Base-by-base conservation (phyloP, 2,797 vertebrate genomes). In the Scyliorhinus canicula region DNA sequence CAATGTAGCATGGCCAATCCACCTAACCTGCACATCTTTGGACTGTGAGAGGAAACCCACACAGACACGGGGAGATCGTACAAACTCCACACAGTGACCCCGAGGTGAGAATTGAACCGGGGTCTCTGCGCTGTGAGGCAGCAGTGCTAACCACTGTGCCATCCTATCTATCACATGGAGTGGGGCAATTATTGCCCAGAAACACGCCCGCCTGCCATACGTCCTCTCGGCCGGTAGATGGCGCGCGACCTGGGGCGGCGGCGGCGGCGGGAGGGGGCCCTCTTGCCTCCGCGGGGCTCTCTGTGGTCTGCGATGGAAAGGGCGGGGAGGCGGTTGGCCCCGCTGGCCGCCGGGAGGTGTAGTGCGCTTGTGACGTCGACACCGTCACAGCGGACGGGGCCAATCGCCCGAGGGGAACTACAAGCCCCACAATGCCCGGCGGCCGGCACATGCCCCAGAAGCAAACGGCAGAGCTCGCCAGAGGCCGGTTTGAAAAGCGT, bases 281-380 rank as follows among this genome's bases (percentile, higher is more conserved):
- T 55, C 47, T 47, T 35, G 12, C 84, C 26, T 14, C 4, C 7
- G 0, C 28, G 12, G 7, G 3, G 26, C 52, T 55, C 31, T 88
- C 85, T 7, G 55, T 88, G 31, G 85, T 1, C 28, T 31, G 50
- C 28, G 12, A 57, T 60, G 11, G 14, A 40, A 90, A 90, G 86
- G 86, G 86, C 16, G 55, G 60, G 57, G 40, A 40, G 24, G 19
- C 21, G 6, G 11, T 28, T 65, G 6, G 60, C 88, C n/a, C 60
- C 26, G 57, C 26, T 1, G 88, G 1, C 3, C 3, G 3, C n/a
- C n/a, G 60, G 88, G 88, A 91, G 26, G 9, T 91, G 60, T 44
- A 65, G n/a, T 40, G 5, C 2, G 3, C 0, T 4, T 0, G 0
- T 0, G 9, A 0, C 85, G 16, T 14, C 84, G 4, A 1, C 4